phyloP scores from a whole-genome alignment of 2,888 invertebrate genomes.

The Drosophila subsilvestris region DNA sequence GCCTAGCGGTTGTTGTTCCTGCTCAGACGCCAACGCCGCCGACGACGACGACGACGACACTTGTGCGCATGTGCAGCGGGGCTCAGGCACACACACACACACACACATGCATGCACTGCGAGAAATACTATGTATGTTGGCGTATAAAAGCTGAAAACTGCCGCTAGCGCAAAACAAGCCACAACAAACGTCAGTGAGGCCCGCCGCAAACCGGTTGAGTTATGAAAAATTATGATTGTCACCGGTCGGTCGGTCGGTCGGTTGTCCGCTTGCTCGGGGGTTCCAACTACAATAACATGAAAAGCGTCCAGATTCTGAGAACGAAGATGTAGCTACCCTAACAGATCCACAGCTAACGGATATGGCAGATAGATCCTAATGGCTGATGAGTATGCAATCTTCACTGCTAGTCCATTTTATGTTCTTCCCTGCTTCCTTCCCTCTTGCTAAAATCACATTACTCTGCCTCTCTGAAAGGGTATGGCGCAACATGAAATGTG shows the following conservation, averaged over 20 bases:
- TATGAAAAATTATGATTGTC: constrained; percentile 80
- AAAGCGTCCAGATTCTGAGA: constrained; percentile 13
- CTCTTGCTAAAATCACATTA: neutral
- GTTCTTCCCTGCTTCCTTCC: too few relatives aligned
- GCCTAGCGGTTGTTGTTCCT: constrained; percentile 9
- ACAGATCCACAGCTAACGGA: neutral
- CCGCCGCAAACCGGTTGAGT: constrained; percentile 71
- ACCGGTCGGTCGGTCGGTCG: constrained; percentile 65
- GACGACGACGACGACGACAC: constrained; percentile 57
- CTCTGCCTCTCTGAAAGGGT: neutral
- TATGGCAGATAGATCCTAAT: too few relatives aligned
- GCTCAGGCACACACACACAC: constrained; percentile 21
- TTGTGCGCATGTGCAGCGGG: constrained; percentile 68
- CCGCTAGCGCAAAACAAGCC: constrained; percentile 64
- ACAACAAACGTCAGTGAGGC: constrained; percentile 69
- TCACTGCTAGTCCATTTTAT: too few relatives aligned
- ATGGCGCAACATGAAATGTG: constrained; percentile 54
- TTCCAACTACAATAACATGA: constrained; percentile 29
- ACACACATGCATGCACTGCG: constrained; percentile 9
- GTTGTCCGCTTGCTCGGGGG: constrained; percentile 24
- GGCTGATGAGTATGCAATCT: too few relatives aligned
- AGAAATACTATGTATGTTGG: constrained; percentile 33
- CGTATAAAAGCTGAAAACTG: constrained; percentile 57
- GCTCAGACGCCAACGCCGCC: constrained; percentile 44
- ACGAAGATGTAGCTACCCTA: neutral